These are phyloP conservation scores for Parnassius apollo DNA, from an alignment of 2,888 invertebrate genomes.

Conservation along the genomic window DNA sequence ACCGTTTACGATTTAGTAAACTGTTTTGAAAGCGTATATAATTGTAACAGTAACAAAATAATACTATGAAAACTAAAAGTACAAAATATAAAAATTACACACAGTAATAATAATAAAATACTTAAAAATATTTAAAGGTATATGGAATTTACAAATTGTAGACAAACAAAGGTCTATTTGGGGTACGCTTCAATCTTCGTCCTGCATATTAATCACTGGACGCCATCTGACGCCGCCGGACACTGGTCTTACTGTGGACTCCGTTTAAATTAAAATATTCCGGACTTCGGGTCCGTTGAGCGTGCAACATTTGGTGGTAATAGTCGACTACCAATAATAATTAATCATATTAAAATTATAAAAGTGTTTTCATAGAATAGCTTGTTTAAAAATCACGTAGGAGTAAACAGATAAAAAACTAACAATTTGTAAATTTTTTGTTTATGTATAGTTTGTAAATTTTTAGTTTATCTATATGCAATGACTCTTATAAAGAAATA, in stretches of 20 bases:
- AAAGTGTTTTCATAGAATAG: background rate
- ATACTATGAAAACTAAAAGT: background rate
- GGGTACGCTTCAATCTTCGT: constrained; percentile 51
- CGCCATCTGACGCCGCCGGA: constrained; percentile 56
- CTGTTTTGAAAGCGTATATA: too few relatives aligned
- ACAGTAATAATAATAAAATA: too few relatives aligned
- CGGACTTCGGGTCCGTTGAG: constrained; percentile 44
- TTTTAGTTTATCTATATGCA: too few relatives aligned
- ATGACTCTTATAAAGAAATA: too few relatives aligned
- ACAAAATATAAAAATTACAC: background rate
- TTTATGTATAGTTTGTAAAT: too few relatives aligned
- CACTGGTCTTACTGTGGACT: constrained; percentile 38
- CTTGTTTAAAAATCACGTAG: constrained; percentile 1
- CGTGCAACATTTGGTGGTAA: constrained; percentile 65
- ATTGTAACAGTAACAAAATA: too few relatives aligned
- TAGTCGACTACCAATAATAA: constrained; percentile 43
- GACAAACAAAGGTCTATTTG: constrained; percentile 46
- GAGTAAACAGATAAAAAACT: too few relatives aligned
- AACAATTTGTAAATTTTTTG: too few relatives aligned
- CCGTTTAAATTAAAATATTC: constrained; percentile 74
- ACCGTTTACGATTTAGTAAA: too few relatives aligned
- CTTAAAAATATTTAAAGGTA: too few relatives aligned
- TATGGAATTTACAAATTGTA: constrained; percentile 9
- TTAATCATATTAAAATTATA: constrained; percentile 31
- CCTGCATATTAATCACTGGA: constrained; percentile 74